A percentile compares a stretch with the other conserved stretches of the same genome.
Evolutionary conservation across 2,888 invertebrate species (phyloP).

Genomic region (Anticlea derivata): DNA sequence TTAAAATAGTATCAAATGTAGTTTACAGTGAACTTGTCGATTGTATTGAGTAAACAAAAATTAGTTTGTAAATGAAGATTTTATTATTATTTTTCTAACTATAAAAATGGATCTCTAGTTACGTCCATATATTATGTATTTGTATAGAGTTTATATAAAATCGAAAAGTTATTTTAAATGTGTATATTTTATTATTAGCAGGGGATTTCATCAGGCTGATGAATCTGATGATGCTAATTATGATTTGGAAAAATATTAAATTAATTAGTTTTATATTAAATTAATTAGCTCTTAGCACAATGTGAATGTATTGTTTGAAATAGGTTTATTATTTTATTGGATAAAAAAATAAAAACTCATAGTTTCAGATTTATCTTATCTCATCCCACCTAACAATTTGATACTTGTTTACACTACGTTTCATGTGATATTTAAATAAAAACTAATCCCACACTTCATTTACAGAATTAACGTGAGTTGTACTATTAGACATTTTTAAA

Average conservation of each 20-base stretch:
- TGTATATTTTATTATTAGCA: no score
- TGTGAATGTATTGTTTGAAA: constrained; percentile 15
- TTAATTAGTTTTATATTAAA: not conserved
- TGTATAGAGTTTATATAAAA: constrained; percentile 6
- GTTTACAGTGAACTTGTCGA: no score
- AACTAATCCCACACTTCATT: no score
- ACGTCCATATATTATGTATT: constrained; percentile 50
- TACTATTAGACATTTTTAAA: no score
- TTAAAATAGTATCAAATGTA: no score
- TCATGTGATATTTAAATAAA: constrained; percentile 16
- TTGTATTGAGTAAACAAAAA: not conserved
- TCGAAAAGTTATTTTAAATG: no score
- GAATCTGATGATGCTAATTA: no score
- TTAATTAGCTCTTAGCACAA: constrained; percentile 19
- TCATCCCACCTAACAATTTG: constrained; percentile 9
- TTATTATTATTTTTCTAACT: constrained; percentile 1
- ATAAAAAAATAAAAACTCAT: not conserved
- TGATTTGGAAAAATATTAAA: not conserved
- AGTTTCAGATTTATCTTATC: constrained; percentile 11
- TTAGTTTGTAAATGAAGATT: not conserved
- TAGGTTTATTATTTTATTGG: constrained; percentile 5
- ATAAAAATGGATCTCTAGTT: constrained; percentile 52
- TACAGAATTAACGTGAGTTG: no score
- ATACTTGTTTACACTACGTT: constrained; percentile 1
- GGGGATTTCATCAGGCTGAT: no score